Base-by-base conservation (phyloP, 2,113 vertebrate species). In the Centropus bengalensis region DNA sequence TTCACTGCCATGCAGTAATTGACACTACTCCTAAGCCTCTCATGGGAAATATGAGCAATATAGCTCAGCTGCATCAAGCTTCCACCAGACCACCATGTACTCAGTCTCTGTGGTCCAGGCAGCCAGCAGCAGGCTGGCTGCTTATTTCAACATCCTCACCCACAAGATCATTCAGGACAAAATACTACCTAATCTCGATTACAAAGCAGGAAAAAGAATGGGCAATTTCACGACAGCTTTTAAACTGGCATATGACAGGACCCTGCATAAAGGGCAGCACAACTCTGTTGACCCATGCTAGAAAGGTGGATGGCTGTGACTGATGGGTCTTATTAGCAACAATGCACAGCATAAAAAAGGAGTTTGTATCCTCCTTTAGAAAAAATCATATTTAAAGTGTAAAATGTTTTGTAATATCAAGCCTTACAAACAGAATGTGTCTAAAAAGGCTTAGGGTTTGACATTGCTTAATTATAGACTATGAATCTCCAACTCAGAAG, bases 41-140 rank as follows among this genome's bases (percentile, higher is more conserved):
- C 9, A 21, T 8, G 5, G 9, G 0, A 22, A 71, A 6, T 0
- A 2, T 28, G n/a, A 73, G 27, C 24, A 32, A 14, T 5, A 68
- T 13, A 52, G 12, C 30, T 78, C 13, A 58, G 11, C 38, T 1
- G 0, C 30, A 33, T 15, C 36, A 51, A 36, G 33, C 9, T 32
- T 77, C 20, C 71, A 49, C 30, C 45, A 10, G 28, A 68, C 4
- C 23, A 40, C 11, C 6, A 8, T 24, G 28, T 40, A 59, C 30
- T 45, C 8, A 56, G 22, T 21, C n/a, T 45, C 56, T 40, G 30
- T 24, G 10, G 32, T 51, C 87, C 59, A 38, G 14, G 63, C 54
- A 76, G 42, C 20, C 22, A 88, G 77, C 5, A 75, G 21, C 44
- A 75, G 14, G 14, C 23, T 70, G 30, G 28, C 36, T 42, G 12